Evolutionary conservation across 2,797 vertebrate species (phyloP), one percentile per base, ranked within the genome.

Genomic region (Spea hammondii): DNA sequence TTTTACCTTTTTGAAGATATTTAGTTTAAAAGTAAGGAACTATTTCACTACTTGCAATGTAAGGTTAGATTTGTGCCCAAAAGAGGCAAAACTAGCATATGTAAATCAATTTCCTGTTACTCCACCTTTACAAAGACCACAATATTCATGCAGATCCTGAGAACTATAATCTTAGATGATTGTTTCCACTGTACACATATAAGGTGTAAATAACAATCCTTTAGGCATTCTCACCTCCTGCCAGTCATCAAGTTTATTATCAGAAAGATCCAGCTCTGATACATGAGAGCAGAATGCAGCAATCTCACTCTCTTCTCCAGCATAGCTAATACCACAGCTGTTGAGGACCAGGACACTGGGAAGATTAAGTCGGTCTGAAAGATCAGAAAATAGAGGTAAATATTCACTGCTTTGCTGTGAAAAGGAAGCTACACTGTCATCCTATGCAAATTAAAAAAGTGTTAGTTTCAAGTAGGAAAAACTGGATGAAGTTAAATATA

Each of bases 231-330:
- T 85, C 88, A 99, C 97, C 95, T 99, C 97, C 0, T 88, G 92
- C 98, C 98, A 99, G 89, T 98, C 94, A 82, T 92, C 92, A 0
- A 99, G 93, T 64, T 96, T 95, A 83, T 99, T 99, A 89, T 94
- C 90, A 82, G 98, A 99, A 84, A 99, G 92, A 88, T 99, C 98
- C 65, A 99, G 90, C 85, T 98, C 97, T 0, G 95, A 92, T 83
- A 99, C 97, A 0, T 99, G 97, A 71, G 92, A 93, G 4, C 98
- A 99, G 88, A 96, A 96, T 32, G 94, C 92, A 0, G 95, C 95
- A 0, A 99, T 96, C 85, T 98, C 94, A 0, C 91, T 91, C 80
- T 94, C 91, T 2, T 97, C 92, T 3, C 98, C 98, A 0, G 98
- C 97, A 53, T 94, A 94, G 81, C 89, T 95, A 84, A 99, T 98